Base-by-base conservation (phyloP, 1,140 invertebrate genomes). In the Bombus ignitus region DNA sequence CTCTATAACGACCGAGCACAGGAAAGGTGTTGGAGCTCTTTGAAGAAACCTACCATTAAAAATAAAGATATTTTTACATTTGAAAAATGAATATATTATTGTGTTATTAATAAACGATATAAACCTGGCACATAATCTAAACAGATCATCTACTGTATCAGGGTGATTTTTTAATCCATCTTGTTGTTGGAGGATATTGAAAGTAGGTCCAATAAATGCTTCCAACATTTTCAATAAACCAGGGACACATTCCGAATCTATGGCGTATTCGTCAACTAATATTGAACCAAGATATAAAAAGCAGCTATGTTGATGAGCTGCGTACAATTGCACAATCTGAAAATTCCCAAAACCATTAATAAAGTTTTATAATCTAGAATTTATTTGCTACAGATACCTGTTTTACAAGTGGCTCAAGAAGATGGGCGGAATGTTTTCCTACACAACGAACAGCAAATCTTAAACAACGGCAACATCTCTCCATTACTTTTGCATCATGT, bases 61-160 rank as follows among this genome's bases (percentile, higher is more conserved):
- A 80, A 76, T 62, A 28, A 37, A 37, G 59, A 77, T 37, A 72
- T 73, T 59, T 68, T 28, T 47, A 62, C 18, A 12, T 81, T 71
- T 8, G 59, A 71, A 66, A 37, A 47, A 81, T 57, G 44, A n/a
- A 62, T 76, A 3, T 8, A 47, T 72, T 32, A 65, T 66, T 79
- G 39, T 39, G 39, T 22, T n/a, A 62, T 78, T 59, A n/a, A 74
- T 35, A 15, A 85, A 59, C 68, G 37, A 59, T 32, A 57, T 71
- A 90, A 94, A 97, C 96, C 97, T 96, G 78, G 97, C 96, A 93
- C 98, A 98, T 39, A 99, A 96, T 72, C 99, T 96, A 94, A 99
- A 99, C 81, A 99, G 97, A 94, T 99, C 99, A 94, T 99, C 99
- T 1, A 99, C 98, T 1, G 99, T 99, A 91, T 99, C 99, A 0